phyloP scores from a whole-genome alignment of 2,888 invertebrate species.

The Diplazon laetatorius region DNA sequence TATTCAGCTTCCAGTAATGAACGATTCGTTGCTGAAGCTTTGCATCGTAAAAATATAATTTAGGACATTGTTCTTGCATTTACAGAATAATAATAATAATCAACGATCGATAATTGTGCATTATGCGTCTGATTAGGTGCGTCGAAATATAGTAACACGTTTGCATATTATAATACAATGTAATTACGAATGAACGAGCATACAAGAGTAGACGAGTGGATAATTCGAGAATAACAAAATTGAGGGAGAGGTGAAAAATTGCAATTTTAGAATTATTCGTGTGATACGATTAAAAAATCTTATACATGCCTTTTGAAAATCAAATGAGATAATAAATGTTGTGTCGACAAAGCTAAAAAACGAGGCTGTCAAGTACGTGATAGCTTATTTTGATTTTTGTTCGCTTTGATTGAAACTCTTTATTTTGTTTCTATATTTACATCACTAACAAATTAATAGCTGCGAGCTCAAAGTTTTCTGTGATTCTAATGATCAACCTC shows the following conservation, averaged over 20 bases:
- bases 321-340: conserved; percentile 8
- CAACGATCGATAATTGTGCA: conserved; percentile 42
- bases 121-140: conserved; percentile 49
- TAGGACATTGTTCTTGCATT: conserved; percentile 4
- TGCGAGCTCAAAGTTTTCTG: no score
- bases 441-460: neutral
- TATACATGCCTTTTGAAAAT: conserved; percentile 45
- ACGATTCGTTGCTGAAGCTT: conserved; percentile 5
- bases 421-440: neutral
- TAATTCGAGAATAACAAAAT: conserved; percentile 6
- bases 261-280: conserved; percentile 25
- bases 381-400: neutral
- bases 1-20: neutral
- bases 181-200: conserved; percentile 22
- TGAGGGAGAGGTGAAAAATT: conserved; percentile 37
- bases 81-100: conserved; percentile 19
- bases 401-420: no score
- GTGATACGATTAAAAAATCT: conserved; percentile 20
- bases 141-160: conserved; percentile 28
- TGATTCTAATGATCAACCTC: neutral
- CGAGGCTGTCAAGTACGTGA: conserved; percentile 16
- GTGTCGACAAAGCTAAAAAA: conserved; percentile 20
- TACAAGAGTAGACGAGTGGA: conserved; percentile 7
- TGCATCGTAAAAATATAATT: conserved; percentile 14
- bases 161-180: conserved; percentile 27